A percentile compares a stretch with the other conserved stretches of the same genome.
Evolutionary conservation across 2,113 vertebrate genomes (phyloP).

Genomic region (Hippolais icterina): DNA sequence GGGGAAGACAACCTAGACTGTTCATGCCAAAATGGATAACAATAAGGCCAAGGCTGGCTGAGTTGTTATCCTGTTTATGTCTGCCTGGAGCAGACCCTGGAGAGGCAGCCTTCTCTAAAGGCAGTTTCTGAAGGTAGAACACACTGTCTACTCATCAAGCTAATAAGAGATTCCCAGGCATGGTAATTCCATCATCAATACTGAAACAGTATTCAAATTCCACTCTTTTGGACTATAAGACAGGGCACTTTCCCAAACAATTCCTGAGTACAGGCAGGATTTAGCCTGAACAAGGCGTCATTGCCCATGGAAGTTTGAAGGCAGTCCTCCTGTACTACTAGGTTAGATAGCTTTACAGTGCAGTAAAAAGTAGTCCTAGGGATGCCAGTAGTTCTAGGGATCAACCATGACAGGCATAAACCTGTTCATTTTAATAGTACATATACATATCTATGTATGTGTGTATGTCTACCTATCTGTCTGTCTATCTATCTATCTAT

Average conservation of each 20-base stretch:
- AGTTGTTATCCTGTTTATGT: neutral
- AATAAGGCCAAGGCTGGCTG: accelerated
- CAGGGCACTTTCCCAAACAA: neutral
- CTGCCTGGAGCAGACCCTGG: neutral
- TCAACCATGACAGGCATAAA: neutral
- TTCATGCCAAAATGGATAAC: neutral
- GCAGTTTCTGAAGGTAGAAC: neutral
- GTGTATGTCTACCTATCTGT: neutral
- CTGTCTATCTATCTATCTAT: neutral
- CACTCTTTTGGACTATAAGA: neutral
- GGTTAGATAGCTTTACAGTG: neutral
- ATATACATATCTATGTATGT: no score
- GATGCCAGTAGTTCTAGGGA: neutral
- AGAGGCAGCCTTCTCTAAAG: neutral
- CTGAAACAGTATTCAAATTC: neutral
- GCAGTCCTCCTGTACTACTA: neutral
- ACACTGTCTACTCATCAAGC: neutral
- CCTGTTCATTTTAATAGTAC: neutral
- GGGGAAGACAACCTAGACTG: neutral
- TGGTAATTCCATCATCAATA: neutral
- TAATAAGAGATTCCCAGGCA: neutral
- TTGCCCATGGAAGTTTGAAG: neutral
- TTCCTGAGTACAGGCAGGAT: neutral
- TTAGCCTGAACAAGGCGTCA: neutral
- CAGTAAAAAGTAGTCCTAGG: neutral